Percentiles rank a stretch among this genome's conserved stretches.
Conservation (phyloP, 2,888 invertebrate species). For the Anarsia innoxiella region DNA sequence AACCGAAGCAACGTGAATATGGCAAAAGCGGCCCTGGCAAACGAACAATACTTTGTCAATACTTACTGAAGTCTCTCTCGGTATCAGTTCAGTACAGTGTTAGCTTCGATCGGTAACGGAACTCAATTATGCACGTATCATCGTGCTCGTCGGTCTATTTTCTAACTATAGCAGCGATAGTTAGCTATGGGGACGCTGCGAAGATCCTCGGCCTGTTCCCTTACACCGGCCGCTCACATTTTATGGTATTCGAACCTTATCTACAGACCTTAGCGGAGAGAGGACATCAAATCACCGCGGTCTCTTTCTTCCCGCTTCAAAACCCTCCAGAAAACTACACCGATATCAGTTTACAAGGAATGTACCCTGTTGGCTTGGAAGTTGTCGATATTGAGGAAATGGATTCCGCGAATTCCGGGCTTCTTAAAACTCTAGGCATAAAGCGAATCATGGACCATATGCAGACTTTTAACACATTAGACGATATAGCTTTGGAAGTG, state of each 20-base stretch:
- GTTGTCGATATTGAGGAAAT: slow-evolving; percentile 40
- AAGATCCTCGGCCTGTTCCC: slow-evolving; percentile 76
- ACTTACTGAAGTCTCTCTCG: no score
- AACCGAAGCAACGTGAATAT: no score
- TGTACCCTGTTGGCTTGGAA: slow-evolving; percentile 47
- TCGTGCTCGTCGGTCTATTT: no score
- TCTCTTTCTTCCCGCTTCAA: slow-evolving; percentile 74
- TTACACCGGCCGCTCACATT: slow-evolving; percentile 77
- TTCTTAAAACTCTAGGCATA: slow-evolving; percentile 35
- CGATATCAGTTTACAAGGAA: slow-evolving; percentile 56
- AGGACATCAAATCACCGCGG: slow-evolving; percentile 77
- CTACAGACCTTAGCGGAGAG: slow-evolving; percentile 68
- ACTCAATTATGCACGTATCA: no score
- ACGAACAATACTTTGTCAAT: no score
- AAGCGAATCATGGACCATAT: slow-evolving; percentile 37
- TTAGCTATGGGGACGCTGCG: slow-evolving; percentile 39
- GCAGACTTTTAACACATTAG: slow-evolving; percentile 39
- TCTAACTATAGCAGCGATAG: slow-evolving; percentile 31
- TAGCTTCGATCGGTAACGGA: no score
- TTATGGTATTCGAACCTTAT: slow-evolving; percentile 75
- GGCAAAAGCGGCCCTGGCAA: no score
- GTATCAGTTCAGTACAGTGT: no score
- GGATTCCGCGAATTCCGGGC: slow-evolving; percentile 30
- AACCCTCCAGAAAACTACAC: slow-evolving; percentile 61
- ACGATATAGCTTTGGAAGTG: slow-evolving; percentile 43